Percentiles rank a stretch among this genome's conserved stretches.
Conservation (phyloP, 64 coral and sea anemone species). For the Stichodactyla helianthus region DNA sequence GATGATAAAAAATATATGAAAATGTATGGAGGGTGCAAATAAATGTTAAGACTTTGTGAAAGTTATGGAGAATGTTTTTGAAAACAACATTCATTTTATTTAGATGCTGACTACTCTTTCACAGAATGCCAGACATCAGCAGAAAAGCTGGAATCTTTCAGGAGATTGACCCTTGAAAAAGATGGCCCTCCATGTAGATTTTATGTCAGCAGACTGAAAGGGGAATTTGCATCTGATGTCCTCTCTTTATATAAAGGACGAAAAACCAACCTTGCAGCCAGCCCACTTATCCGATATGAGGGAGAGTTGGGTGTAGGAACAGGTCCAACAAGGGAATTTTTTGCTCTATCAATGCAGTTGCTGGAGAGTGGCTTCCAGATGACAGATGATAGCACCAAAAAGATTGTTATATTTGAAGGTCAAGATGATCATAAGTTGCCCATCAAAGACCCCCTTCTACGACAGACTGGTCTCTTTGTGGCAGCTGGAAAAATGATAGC, state of each 20-base stretch:
- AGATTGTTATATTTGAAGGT: constrained; percentile 29
- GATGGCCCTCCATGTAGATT: constrained; percentile 18
- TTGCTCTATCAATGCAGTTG: constrained; percentile 22
- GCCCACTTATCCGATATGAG: constrained; percentile 26
- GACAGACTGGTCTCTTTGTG: constrained; percentile 25
- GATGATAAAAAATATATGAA: neutral
- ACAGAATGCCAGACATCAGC: constrained; percentile 11
- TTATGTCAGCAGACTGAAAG: constrained; percentile 33
- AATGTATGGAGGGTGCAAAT: neutral
- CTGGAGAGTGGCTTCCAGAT: constrained; percentile 13
- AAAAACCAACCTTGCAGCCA: neutral
- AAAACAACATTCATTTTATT: neutral
- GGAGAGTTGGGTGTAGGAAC: constrained; percentile 31
- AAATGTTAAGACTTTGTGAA: too few species aligned
- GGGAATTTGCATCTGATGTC: constrained; percentile 21
- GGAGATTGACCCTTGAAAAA: constrained; percentile 1
- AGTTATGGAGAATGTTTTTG: neutral
- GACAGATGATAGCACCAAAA: constrained; percentile 10
- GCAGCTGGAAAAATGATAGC: constrained; percentile 20
- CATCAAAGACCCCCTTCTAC: constrained; percentile 1
- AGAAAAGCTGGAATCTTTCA: constrained; percentile 10
- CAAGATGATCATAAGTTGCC: constrained; percentile 29
- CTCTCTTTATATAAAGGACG: constrained; percentile 22
- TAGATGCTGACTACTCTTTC: neutral
- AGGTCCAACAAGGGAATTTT: constrained; percentile 33